These are phyloP conservation scores for Gisinianus flammeolus DNA, from an alignment of 2,888 invertebrate genomes.

Conservation along the genomic window DNA sequence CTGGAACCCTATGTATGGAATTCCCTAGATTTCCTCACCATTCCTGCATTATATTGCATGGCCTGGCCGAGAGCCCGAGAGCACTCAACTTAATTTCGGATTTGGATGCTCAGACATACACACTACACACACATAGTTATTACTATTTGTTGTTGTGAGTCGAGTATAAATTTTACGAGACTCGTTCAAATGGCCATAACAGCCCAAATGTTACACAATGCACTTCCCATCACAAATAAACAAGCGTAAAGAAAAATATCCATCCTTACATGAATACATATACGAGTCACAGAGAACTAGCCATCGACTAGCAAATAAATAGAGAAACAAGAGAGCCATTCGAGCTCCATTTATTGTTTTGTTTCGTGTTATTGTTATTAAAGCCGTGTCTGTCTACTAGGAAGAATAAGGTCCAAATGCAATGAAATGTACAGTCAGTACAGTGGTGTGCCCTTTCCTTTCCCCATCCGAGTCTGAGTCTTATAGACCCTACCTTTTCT, in stretches of 20 bases:
- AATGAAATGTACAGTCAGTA: too few species aligned
- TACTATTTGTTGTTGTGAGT: conserved; percentile 4
- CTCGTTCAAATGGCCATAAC: conserved; percentile 4
- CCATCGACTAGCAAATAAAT: conserved; percentile 5
- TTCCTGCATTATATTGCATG: too few species aligned
- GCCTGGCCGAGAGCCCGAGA: too few species aligned
- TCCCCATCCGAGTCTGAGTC: too few species aligned
- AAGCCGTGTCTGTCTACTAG: not conserved
- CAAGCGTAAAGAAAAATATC: not conserved
- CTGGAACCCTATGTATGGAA: not conserved
- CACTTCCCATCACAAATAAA: not conserved
- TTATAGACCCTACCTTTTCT: too few species aligned
- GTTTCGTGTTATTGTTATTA: conserved; percentile 29
- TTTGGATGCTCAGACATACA: not conserved
- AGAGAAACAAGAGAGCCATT: conserved; percentile 33
- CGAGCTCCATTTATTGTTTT: conserved; percentile 30
- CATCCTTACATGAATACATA: not conserved
- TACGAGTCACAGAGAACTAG: not conserved
- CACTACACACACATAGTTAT: not conserved
- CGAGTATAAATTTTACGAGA: conserved; percentile 9
- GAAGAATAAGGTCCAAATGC: too few species aligned
- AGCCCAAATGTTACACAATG: not conserved
- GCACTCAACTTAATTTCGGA: not conserved
- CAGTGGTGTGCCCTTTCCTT: too few species aligned
- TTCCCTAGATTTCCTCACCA: too few species aligned